phyloP scores from a whole-genome alignment of 2,888 invertebrate species.

The Pristionchus entomophagus region DNA sequence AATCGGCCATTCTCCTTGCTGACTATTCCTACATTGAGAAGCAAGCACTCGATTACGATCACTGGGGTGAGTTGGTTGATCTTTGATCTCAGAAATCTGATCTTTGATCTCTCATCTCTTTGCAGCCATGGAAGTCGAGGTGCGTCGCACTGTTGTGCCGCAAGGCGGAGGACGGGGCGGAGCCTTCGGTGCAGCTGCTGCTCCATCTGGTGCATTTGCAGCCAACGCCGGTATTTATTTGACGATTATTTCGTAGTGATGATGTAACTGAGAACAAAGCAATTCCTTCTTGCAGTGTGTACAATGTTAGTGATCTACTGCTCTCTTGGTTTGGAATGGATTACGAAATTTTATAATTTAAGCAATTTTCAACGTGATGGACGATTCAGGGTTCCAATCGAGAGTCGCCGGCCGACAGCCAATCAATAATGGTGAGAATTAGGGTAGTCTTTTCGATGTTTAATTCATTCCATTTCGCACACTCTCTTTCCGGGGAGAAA shows the following conservation, averaged over 20 bases:
- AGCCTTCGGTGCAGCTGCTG: not conserved
- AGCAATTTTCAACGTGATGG: not conserved
- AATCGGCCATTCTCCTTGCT: constrained; percentile 62
- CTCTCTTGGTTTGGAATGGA: too few species aligned
- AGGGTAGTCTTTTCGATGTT: not conserved
- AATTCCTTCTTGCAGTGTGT: too few species aligned
- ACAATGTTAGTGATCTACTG: too few species aligned
- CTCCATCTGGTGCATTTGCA: not conserved
- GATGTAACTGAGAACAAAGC: too few species aligned
- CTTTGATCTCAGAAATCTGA: not conserved
- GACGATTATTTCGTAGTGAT: too few species aligned
- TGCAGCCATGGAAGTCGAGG: constrained; percentile 46
- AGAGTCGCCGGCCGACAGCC: not conserved
- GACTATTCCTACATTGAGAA: constrained; percentile 50
- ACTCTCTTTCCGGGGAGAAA: too few species aligned
- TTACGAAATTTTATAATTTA: too few species aligned
- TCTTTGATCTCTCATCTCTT: not conserved
- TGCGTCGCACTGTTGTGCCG: constrained; percentile 2
- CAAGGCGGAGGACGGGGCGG: not conserved
- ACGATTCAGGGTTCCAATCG: not conserved
- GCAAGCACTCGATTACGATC: constrained; percentile 23
- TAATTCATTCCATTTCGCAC: too few species aligned
- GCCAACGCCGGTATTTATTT: too few species aligned
- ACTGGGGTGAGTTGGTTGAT: constrained; percentile 34
- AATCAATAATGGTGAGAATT: not conserved